Evolutionary conservation across 1,140 invertebrate species (phyloP), one percentile per base, ranked within the genome.

Genomic region (Goniozus legneri): DNA sequence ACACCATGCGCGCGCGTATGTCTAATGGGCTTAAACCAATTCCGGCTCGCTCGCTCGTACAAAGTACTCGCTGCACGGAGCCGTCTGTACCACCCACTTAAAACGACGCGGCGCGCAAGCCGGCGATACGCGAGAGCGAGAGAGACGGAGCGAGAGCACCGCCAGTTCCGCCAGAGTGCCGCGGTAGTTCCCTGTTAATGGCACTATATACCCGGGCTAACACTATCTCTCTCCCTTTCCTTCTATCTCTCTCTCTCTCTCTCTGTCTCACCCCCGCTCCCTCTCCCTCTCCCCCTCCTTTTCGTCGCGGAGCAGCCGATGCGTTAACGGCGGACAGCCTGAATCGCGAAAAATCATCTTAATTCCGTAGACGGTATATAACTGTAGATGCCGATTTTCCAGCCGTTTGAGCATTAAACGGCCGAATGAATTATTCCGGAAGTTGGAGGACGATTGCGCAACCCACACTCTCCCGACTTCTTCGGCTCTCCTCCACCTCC

Each of bases 81-180:
- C 57, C 52, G 57, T 59, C 57, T 59, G 57, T 59, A 54, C 57
- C 56, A 54, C 57, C 56, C 57, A 59, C 47, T 59, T 59, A 59
- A 59, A 59, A 56, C 50, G 31, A 57, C 56, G 51, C 51, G 50
- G 56, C 45, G 48, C 55, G 40, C 50, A 50, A 15, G 47, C 40
- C 34, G 36, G 34, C 44, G 42, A 39, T 16, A 54, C 35, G 44
- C 47, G 43, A 57, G 57, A 54, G 54, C 44, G 44, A 27, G 24
- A 27, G 24, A 27, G 12, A 27, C 6, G 24, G 24, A 27, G 6
- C 24, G 12, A 27, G 24, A 12, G 24, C 12, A 12, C 24, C n/a
- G n/a, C n/a, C n/a, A n/a, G n/a, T n/a, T n/a, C n/a, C 12, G 12
- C 24, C 12, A 12, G 12, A 27, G 12, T 6, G 12, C 6, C 24